Evolutionary conservation across 2,113 vertebrate species (phyloP).

Genomic region (Hucho hucho): DNA sequence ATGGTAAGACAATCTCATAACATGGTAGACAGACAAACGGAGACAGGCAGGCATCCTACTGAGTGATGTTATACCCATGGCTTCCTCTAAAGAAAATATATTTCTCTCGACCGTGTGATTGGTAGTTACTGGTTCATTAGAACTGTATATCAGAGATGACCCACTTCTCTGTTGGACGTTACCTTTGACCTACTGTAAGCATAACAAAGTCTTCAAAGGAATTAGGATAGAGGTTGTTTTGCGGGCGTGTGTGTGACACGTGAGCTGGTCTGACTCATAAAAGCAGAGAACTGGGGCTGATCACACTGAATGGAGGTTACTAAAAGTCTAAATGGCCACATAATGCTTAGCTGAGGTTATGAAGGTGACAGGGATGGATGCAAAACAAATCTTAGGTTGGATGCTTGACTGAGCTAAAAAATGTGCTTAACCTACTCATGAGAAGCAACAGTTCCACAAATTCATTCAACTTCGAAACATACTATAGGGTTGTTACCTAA

Average conservation of each 20-base stretch:
- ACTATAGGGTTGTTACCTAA: neutral
- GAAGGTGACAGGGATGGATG: constrained; percentile 46
- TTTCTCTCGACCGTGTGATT: neutral
- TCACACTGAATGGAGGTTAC: constrained; percentile 29
- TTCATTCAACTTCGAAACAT: neutral
- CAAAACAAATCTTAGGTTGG: neutral
- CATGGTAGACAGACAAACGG: too few relatives aligned
- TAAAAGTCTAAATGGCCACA: neutral
- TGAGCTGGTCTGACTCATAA: constrained; percentile 52
- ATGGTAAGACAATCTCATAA: too few relatives aligned
- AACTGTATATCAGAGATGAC: constrained; percentile 27
- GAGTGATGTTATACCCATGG: too few relatives aligned
- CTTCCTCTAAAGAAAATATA: neutral
- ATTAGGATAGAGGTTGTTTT: constrained; percentile 51
- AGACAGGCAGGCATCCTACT: too few relatives aligned
- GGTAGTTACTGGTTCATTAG: neutral
- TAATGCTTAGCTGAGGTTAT: constrained; percentile 29
- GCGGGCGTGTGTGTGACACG: constrained; percentile 9
- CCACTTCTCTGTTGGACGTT: constrained; percentile 39
- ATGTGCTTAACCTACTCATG: neutral
- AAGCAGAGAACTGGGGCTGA: constrained; percentile 49
- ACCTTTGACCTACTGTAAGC: constrained; percentile 47
- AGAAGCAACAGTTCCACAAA: neutral
- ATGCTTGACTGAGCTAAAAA: neutral
- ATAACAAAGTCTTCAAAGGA: constrained; percentile 46